phyloP scores from a whole-genome alignment of 2,888 invertebrate species.

The Drosophila flavopinicola region DNA sequence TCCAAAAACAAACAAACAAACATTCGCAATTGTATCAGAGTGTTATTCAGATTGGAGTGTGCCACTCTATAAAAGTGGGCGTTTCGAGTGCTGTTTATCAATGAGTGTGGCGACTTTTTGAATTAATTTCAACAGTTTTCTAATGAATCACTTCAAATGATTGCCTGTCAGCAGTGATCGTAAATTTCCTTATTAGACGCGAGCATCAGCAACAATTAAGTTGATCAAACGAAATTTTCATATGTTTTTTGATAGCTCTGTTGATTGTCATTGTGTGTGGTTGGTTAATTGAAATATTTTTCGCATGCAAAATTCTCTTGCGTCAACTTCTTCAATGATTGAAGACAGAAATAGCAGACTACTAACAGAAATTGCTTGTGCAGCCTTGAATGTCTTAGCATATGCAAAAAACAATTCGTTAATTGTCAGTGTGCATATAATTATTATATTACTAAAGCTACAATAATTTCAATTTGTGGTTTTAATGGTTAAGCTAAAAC shows the following conservation, averaged over 20 bases:
- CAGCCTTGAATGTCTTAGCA: background rate
- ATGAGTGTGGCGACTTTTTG: conserved; percentile 18
- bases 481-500: background rate
- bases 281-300: conserved; percentile 28
- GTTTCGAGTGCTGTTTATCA: conserved; percentile 36
- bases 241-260: conserved; percentile 20
- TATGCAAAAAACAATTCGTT: background rate
- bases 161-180: conserved; percentile 16
- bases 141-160: conserved; percentile 21
- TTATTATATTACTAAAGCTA: background rate
- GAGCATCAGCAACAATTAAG: conserved; percentile 35
- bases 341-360: conserved; percentile 7
- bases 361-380: background rate
- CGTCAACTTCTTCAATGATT: conserved; percentile 2
- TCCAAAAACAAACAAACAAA: conserved; percentile 52
- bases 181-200: conserved; percentile 48
- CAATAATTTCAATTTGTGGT: background rate
- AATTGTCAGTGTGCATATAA: background rate
- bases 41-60: conserved; percentile 16
- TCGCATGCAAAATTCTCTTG: background rate
- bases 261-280: conserved; percentile 33
- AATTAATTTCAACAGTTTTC: conserved; percentile 29
- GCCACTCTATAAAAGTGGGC: conserved; percentile 43
- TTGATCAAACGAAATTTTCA: conserved; percentile 42
- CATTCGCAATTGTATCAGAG: conserved; percentile 54